Base-by-base conservation (phyloP, 2,888 invertebrate species). In the Agrotis segetum region DNA sequence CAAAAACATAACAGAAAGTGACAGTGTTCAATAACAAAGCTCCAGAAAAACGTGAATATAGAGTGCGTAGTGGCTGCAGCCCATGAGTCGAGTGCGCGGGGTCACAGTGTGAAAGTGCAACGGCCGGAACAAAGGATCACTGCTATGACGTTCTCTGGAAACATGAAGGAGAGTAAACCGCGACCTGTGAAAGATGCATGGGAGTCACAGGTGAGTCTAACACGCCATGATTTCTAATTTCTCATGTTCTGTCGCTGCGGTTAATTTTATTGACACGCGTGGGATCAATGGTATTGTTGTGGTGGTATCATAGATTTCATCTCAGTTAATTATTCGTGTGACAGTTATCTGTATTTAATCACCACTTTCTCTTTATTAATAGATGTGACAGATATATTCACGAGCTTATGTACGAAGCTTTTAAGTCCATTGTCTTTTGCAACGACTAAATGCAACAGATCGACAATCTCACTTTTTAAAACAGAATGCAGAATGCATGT, bases 161-260 rank as follows among this genome's bases (percentile, higher is more conserved):
- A 92, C 82, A 95, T 94, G 94, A 95, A 95, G 92, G 96, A 95
- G 91, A 94, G 88, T 85, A 95, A 96, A 88, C 91, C 94, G 87
- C 92, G 93, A 85, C 89, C 88, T 85, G 92, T 88, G 82, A 96
- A 96, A 91, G 92, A 96, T 85, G 89, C 92, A 80, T 96, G 96
- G 96, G 95, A 96, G 90, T 93, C 96, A 16, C 96, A 96, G 93
- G 96, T 96, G 89, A 94, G 93, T 85, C 76, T 95, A 88, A 92
- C 92, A 82, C 76, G 71, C 70, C 65, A 67, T 74, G 81, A 79
- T 88, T 88, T 88, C 86, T 88, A 87, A 83, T 87, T 84, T 89
- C 81, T 78, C 61, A 85, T 86, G 87, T 81, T 87, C 82, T 89
- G 78, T 84, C 89, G 86, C 86, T 64, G 74, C 74, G 66, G 74